Evolutionary conservation across 2,113 vertebrate species (phyloP), one percentile per base, ranked within the genome.

Genomic region (Gasterosteus nipponicus): DNA sequence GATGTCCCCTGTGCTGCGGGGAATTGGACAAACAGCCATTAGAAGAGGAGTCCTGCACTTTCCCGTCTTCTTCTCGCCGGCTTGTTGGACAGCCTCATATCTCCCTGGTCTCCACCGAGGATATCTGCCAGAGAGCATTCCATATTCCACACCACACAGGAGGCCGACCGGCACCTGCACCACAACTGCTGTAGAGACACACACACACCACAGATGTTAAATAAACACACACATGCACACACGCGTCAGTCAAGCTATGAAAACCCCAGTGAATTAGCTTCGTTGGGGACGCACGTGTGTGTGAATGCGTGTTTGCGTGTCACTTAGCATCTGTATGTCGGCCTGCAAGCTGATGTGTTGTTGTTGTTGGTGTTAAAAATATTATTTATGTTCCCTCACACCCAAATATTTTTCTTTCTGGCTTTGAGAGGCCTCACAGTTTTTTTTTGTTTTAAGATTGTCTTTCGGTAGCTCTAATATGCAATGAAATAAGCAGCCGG

Each of bases 1-100:
- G 57, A 78, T 81, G 83, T 82, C 83, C 82, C 76, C 61, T 35
- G 31, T 77, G 73, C 68, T 70, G 61, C 57, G 33, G 71, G 82
- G 84, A 88, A 70, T 77, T 81, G 83, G 76, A 87, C 84, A 87
- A 88, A 91, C 82, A 86, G 84, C 77, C 74, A 89, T 85, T 78
- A 85, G 71, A 86, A 87, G 83, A 79, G 77, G 76, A 80, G 0
- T 62, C 65, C 75, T 73, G 75, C 69, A 69, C 77, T 71, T 29
- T 73, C 41, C 56, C 63, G 62, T 70, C 51, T 66, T 74, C 53
- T 61, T 75, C 69, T 83, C 78, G 63, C 72, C 60, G 80, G 82
- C 62, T 16, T 70, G 38, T 75, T 76, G 79, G 83, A 87, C 77
- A 80, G 82, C 65, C 83, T 87, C 76, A 87, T 90, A 89, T 73